Percentiles rank a stretch among this genome's conserved stretches.
Evolutionary conservation across 2,797 vertebrate genomes (phyloP).

Genomic region (Enteromius thamalakanensis): DNA sequence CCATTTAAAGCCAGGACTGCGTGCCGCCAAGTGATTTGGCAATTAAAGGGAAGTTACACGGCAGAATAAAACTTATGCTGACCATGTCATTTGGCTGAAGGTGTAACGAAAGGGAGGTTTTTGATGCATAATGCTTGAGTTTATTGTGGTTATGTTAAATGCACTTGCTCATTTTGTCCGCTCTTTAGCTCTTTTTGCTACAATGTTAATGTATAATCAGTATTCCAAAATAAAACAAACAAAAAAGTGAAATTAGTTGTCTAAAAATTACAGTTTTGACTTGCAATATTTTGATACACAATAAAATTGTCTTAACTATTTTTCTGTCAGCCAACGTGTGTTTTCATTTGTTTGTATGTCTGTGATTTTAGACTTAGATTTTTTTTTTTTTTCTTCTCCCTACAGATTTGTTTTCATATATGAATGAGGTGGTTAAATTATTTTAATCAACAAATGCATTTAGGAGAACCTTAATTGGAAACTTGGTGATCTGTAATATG

Average conservation of each 20-base stretch:
- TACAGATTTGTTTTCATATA: not conserved
- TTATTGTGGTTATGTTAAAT: slow-evolving; percentile 42
- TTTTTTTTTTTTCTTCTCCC: not conserved
- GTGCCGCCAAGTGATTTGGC: slow-evolving; percentile 13
- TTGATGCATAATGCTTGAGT: not conserved
- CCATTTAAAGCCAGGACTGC: slow-evolving; percentile 17
- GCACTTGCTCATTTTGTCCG: slow-evolving; percentile 51
- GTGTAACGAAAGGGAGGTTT: slow-evolving; percentile 33
- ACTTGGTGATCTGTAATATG: not conserved
- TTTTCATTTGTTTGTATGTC: not conserved
- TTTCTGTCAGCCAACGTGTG: slow-evolving; percentile 69
- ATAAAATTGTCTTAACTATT: slow-evolving; percentile 82
- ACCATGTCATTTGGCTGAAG: slow-evolving; percentile 14
- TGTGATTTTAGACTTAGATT: not conserved
- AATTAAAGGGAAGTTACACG: slow-evolving; percentile 47
- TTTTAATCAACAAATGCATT: not conserved
- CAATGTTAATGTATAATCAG: slow-evolving; percentile 67
- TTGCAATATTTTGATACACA: slow-evolving; percentile 84
- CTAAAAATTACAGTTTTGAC: slow-evolving; percentile 71
- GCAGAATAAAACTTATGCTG: slow-evolving; percentile 2
- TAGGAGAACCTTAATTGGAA: not conserved
- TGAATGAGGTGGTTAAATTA: not conserved
- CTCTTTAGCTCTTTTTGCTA: slow-evolving; percentile 59
- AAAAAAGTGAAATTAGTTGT: slow-evolving; percentile 65
- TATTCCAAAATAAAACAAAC: slow-evolving; percentile 67